Percentiles rank a stretch among this genome's conserved stretches.
These are phyloP conservation scores for Lepilemur septentrionalis DNA, from an alignment of 2,797 vertebrate genomes.

Conservation along the genomic window DNA sequence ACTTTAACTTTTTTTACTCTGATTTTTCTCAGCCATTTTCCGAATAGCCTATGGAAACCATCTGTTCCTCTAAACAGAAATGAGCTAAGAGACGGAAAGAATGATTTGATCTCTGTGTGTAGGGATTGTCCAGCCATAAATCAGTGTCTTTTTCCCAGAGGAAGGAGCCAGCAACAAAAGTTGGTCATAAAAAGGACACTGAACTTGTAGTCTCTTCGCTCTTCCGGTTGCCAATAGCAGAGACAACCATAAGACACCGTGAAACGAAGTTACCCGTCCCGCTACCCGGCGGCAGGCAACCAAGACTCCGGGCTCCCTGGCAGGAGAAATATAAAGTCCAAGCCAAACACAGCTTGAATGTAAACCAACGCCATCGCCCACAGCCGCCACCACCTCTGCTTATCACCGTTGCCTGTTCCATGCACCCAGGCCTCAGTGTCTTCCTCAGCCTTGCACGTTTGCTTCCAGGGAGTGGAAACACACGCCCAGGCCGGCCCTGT, in stretches of 20 bases:
- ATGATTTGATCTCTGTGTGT: neutral
- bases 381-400: neutral
- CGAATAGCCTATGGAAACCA: neutral
- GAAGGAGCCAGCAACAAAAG: constrained; percentile 18
- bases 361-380: neutral
- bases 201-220: neutral
- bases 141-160: neutral
- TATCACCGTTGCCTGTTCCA: neutral
- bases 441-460: too few species aligned
- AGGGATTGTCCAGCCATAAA: neutral
- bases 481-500: neutral
- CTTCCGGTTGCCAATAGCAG: neutral
- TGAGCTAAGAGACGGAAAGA: neutral
- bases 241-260: accelerated
- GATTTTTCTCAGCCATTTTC: constrained; percentile 42
- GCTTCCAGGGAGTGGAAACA: neutral
- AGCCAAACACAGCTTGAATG: accelerated
- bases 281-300: neutral
- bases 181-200: neutral
- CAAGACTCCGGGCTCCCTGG: neutral
- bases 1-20: constrained; percentile 17
- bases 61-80: constrained; percentile 28
- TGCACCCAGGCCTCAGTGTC: accelerated
- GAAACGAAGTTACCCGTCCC: neutral
- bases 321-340: neutral